phyloP scores from a whole-genome alignment of 2,113 vertebrate genomes.

The Isichthys henryi region DNA sequence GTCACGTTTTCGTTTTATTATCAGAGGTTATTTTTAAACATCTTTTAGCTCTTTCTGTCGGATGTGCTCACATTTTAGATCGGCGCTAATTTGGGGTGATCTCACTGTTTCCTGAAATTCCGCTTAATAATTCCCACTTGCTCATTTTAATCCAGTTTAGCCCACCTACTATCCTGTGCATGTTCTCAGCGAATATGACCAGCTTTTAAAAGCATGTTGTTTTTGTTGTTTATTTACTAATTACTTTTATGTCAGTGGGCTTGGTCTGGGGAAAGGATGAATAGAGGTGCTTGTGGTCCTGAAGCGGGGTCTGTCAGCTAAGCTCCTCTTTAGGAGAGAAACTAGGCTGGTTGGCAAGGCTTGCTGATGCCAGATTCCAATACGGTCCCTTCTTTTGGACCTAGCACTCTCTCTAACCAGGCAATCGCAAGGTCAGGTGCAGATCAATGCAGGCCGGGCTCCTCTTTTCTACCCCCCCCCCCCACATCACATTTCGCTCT shows the following conservation, averaged over 20 bases:
- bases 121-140: conserved; percentile 54
- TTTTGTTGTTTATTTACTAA: conserved; percentile 47
- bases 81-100: conserved; percentile 37
- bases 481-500: neutral
- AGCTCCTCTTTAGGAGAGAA: neutral
- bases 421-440: neutral
- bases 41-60: conserved; percentile 3
- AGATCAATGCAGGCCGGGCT: neutral
- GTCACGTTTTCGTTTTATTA: neutral
- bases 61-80: neutral
- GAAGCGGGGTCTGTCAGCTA: neutral
- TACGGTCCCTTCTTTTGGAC: neutral
- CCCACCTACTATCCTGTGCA: conserved; percentile 44
- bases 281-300: neutral
- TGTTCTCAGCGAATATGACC: conserved; percentile 44
- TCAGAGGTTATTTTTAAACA: neutral
- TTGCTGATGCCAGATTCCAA: neutral
- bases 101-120: conserved; percentile 55
- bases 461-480: neutral
- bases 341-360: neutral
- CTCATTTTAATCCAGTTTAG: conserved; percentile 46
- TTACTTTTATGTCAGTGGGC: conserved; percentile 44
- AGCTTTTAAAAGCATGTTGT: conserved; percentile 43
- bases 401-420: neutral
- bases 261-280: conserved; percentile 16